Conservation (phyloP, 2,113 vertebrate genomes). For the Opisthocomus hoazin region DNA sequence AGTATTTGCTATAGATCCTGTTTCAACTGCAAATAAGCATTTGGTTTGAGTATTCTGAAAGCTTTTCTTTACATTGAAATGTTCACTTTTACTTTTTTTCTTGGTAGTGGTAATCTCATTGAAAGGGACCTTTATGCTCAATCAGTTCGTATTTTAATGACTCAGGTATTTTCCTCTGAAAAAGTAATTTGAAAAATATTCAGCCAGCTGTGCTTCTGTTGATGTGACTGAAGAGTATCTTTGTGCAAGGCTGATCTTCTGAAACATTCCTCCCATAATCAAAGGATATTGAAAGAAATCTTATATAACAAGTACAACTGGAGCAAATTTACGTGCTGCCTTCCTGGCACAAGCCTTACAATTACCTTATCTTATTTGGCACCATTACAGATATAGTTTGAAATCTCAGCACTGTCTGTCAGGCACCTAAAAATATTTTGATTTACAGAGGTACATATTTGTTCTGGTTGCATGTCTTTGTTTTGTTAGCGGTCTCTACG, state of each 20-base stretch:
- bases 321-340: background rate
- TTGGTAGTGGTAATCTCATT: background rate
- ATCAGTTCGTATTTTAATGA: background rate
- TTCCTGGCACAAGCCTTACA: background rate
- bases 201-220: background rate
- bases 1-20: background rate
- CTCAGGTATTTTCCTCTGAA: background rate
- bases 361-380: background rate
- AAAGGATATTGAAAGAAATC: background rate
- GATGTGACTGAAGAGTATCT: background rate
- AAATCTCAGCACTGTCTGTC: background rate
- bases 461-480: background rate
- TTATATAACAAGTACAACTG: background rate
- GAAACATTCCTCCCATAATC: background rate
- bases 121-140: background rate
- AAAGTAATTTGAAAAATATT: background rate
- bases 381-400: background rate
- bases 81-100: background rate
- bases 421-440: background rate
- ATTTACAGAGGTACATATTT: background rate
- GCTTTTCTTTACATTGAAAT: background rate
- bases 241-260: conserved; percentile 3
- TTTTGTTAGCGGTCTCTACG: background rate
- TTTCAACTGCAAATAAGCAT: background rate
- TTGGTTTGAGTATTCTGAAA: background rate